Conservation (phyloP, 2,113 vertebrate species). For the Callipepla californica region DNA sequence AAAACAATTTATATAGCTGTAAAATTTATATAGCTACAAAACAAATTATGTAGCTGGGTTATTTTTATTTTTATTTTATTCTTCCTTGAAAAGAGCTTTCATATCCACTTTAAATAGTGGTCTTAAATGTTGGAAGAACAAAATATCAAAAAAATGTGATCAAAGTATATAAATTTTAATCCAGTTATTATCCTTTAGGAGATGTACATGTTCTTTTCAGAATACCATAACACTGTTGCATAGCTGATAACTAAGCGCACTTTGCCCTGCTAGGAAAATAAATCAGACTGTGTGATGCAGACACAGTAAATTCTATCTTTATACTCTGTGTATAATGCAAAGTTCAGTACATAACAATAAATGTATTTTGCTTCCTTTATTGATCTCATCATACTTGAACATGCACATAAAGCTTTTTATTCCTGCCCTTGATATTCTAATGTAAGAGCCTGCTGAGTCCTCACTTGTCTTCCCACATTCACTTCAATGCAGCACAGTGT, state of each 20-base stretch:
- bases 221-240: background rate
- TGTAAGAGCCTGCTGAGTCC: background rate
- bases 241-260: conserved; percentile 1
- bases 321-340: background rate
- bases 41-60: background rate
- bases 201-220: background rate
- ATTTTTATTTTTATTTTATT: background rate
- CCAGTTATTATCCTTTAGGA: background rate
- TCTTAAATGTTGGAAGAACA: background rate
- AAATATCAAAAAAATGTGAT: background rate
- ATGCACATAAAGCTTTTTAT: background rate
- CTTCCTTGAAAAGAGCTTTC: background rate
- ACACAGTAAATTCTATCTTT: background rate
- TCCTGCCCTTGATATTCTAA: background rate
- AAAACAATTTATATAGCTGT: background rate
- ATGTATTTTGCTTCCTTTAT: background rate
- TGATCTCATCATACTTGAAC: background rate
- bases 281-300: background rate
- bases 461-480: background rate
- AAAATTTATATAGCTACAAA: background rate
- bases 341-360: background rate
- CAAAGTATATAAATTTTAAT: background rate
- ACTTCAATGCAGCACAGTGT: too few species aligned
- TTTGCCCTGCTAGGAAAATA: background rate
- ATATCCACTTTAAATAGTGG: background rate